phyloP scores from a whole-genome alignment of 1,140 invertebrate genomes.

The Teleopsis dalmanni region DNA sequence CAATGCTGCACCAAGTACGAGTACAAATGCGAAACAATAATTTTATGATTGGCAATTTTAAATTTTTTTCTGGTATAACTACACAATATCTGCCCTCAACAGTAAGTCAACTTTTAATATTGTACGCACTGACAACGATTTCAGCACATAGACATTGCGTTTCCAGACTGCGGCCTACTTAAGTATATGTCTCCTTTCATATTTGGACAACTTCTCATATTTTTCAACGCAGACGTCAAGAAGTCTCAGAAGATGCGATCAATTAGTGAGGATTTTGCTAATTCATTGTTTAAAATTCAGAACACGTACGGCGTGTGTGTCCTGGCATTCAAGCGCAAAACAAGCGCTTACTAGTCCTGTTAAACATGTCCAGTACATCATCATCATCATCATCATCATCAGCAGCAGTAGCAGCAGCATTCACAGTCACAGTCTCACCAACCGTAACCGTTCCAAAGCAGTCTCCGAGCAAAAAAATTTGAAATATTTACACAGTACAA shows the following conservation, averaged over 20 bases:
- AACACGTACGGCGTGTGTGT: conserved; percentile 43
- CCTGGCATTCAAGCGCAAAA: conserved; percentile 17
- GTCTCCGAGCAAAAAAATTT: too few species aligned
- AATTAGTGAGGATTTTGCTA: conserved; percentile 38
- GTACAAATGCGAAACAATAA: conserved; percentile 17
- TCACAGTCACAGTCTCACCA: too few species aligned
- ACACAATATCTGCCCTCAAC: not conserved
- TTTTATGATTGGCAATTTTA: conserved; percentile 17
- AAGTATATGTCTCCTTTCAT: too few species aligned
- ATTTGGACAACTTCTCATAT: not conserved
- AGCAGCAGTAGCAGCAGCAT: too few species aligned
- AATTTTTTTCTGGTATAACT: conserved; percentile 4
- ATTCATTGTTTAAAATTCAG: conserved; percentile 38
- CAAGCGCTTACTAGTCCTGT: not conserved
- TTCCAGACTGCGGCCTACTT: conserved; percentile 2
- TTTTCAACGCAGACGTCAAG: conserved; percentile 5
- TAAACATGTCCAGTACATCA: too few species aligned
- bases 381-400: too few species aligned
- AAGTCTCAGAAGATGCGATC: conserved; percentile 30
- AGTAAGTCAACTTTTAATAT: not conserved
- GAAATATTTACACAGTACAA: too few species aligned
- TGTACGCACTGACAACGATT: not conserved
- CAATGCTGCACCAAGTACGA: too few species aligned
- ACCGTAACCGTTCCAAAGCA: too few species aligned
- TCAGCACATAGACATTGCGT: not conserved